phyloP scores from a whole-genome alignment of 2,797 vertebrate genomes.

The Acanthopagrus latus region DNA sequence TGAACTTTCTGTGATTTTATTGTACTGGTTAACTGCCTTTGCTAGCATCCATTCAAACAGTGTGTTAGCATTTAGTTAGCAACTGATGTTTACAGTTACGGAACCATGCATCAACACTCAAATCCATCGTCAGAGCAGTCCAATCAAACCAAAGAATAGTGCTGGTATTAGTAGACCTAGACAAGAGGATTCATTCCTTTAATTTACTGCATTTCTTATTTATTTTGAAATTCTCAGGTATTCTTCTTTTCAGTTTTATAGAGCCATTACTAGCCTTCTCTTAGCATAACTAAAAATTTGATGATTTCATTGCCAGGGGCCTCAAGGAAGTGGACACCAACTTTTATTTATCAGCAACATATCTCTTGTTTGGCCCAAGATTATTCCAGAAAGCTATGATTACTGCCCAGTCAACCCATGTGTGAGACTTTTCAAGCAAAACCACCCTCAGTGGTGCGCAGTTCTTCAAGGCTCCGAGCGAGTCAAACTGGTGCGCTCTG shows the following conservation, averaged over 20 bases:
- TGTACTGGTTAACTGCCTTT: slow-evolving; percentile 74
- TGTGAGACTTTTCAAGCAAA: slow-evolving; percentile 32
- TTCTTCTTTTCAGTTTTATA: slow-evolving; percentile 54
- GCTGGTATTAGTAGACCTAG: slow-evolving; percentile 60
- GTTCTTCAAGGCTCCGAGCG: slow-evolving; percentile 23
- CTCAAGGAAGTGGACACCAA: slow-evolving; percentile 13
- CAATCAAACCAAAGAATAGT: slow-evolving; percentile 87
- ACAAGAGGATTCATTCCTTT: slow-evolving; percentile 50
- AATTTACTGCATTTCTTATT: slow-evolving; percentile 53
- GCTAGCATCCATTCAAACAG: slow-evolving; percentile 48
- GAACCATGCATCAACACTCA: slow-evolving; percentile 29
- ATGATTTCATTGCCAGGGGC: slow-evolving; percentile 20
- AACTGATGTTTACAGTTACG: slow-evolving; percentile 26
- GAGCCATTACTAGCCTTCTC: slow-evolving; percentile 59
- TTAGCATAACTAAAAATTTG: slow-evolving; percentile 36
- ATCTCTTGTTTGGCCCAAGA: slow-evolving; percentile 52
- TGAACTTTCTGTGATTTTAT: slow-evolving; percentile 59
- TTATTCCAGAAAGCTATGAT: slow-evolving; percentile 67
- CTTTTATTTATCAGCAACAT: slow-evolving; percentile 34
- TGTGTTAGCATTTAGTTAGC: slow-evolving; percentile 54
- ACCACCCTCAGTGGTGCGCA: slow-evolving; percentile 20
- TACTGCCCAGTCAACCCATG: slow-evolving; percentile 69
- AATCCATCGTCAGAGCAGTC: slow-evolving; percentile 57
- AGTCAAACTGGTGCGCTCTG: slow-evolving; percentile 36
- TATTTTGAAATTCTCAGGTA: slow-evolving; percentile 82